Base-by-base conservation (phyloP, 1,140 invertebrate species). In the Cyphomyrmex costatus region DNA sequence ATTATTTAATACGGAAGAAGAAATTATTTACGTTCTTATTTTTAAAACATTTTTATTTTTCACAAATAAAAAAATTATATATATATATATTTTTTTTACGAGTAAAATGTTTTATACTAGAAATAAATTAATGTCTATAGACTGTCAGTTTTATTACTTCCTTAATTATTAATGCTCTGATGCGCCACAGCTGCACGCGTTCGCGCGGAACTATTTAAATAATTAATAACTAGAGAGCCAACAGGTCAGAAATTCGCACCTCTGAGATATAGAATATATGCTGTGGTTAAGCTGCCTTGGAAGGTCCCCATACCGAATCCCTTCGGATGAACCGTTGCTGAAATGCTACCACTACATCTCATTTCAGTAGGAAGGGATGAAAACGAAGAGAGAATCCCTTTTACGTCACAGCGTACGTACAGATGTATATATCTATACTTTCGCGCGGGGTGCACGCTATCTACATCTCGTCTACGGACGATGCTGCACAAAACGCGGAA, bases 401-500 rank as follows among this genome's bases (percentile, higher is more conserved):
- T 89, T 89, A 89, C 87, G 88, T 88, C 88, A 89, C 6, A 36
- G 56, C 60, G 36, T 76, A 88, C 84, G 85, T 79, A 66, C 36
- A 86, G n/a, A 36, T 33, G 19, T 65, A 19, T 36, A 51, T 42
- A 33, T 24, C 27, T 80, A 16, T 76, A 30, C 27, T 51, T 30
- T 42, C 19, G 42, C 58, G 30, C 51, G 33, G 10, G 36, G 21
- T 33, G 19, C 36, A 51, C 42, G 58, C 56, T 84, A 76, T 63
- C 71, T 84, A 51, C n/a, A 71, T 71, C 78, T 63, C 66, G 24
- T 42, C 14, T 36, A 16, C n/a, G 58, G 19, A 65, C 19, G 73
- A 10, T 51, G 58, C 82, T 19, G 46, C n/a, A 65, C 58, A 85
- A 78, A 85, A 78, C 49, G 16, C 46, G 10, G 33, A 85, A 76